Evolutionary conservation across 2,888 invertebrate species (phyloP), one percentile per base, ranked within the genome.

Genomic region (Dryobotodes eremita): DNA sequence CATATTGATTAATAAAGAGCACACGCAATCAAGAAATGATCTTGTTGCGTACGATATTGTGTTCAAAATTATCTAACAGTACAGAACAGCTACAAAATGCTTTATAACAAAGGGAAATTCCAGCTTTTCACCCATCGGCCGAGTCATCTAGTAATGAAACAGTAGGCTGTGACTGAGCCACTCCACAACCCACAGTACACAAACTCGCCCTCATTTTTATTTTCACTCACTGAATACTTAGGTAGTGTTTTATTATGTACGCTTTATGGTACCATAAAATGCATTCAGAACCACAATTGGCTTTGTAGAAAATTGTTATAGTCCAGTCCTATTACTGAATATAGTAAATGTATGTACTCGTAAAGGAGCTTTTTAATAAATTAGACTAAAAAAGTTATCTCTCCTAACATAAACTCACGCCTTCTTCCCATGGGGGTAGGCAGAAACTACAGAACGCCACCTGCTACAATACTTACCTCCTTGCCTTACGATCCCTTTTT

Each of bases 131-230:
- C 91, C 89, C 93, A 91, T 92, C 92, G 86, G 92, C 88, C 91
- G 94, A 92, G 93, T 93, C 95, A 95, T 95, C 94, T 93, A 93
- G 93, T 95, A 95, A 96, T 96, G 95, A 93, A 94, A 92, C 94
- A 90, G 92, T 91, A 79, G 90, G 89, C 90, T 89, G 89, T 85
- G 80, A 87, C 86, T 75, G 90, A 88, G 88, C 87, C 93, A 90
- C 93, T 92, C 90, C 82, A 85, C 83, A 71, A 87, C 75, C 76
- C 83, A 75, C 87, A 82, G 81, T 80, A 89, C 89, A 86, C 88
- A 89, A 86, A 90, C 89, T 86, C 87, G 89, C 85, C 90, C 90
- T 86, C 90, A 83, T 93, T 93, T 93, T 92, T 92, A 90, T 93
- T 92, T 94, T 92, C 92, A 91, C 90, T 92, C 91, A 86, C 91